phyloP scores from a whole-genome alignment of 2,797 vertebrate species.

The Trichosurus vulpecula region DNA sequence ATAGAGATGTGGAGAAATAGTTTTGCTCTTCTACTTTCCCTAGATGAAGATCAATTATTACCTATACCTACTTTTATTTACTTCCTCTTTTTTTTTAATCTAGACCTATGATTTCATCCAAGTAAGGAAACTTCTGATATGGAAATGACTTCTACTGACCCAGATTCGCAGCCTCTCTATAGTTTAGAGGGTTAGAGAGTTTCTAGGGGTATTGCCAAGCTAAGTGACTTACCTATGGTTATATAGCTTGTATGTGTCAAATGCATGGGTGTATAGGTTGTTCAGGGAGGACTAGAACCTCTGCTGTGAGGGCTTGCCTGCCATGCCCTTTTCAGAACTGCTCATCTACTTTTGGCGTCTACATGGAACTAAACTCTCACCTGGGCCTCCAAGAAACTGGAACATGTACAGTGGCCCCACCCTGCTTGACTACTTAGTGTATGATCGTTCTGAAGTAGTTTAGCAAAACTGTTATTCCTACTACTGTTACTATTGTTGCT shows the following conservation, averaged over 20 bases:
- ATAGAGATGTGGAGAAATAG: neutral
- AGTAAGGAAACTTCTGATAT: neutral
- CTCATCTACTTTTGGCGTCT: too few species aligned
- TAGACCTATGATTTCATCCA: neutral
- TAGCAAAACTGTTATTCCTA: neutral
- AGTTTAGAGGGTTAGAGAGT: neutral
- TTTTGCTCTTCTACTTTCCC: neutral
- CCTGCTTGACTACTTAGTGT: neutral
- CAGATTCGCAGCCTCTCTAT: neutral
- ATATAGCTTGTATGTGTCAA: neutral
- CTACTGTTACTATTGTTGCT: neutral
- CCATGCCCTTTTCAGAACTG: too few species aligned
- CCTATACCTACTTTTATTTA: neutral
- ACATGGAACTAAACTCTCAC: too few species aligned
- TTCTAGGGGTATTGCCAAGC: neutral
- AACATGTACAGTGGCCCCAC: too few species aligned
- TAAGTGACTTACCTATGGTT: neutral
- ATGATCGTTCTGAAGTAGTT: neutral
- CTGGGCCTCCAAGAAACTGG: too few species aligned
- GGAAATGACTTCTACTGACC: neutral
- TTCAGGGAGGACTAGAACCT: too few species aligned
- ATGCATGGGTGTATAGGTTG: too few species aligned
- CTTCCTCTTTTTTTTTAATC: neutral
- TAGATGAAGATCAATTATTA: neutral
- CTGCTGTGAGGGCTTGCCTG: too few species aligned